These are phyloP conservation scores for Myioborus melanocephalus DNA, from an alignment of 2,797 vertebrate genomes.

Conservation along the genomic window DNA sequence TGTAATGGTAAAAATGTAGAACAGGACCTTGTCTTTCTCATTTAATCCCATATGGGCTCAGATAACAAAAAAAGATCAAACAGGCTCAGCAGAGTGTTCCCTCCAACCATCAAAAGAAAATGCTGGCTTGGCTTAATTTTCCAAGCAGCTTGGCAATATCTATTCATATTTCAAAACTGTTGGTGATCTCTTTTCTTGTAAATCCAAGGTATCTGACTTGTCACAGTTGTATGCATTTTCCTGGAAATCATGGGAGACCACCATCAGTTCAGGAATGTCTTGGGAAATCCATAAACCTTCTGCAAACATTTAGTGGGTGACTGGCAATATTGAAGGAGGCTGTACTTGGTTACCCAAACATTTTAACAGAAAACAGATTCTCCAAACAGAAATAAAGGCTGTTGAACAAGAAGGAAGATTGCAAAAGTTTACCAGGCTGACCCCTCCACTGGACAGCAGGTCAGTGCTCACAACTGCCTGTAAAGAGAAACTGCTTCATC, in stretches of 20 bases:
- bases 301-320: not conserved
- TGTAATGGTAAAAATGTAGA: not conserved
- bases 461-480: not conserved
- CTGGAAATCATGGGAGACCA: not conserved
- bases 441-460: not conserved
- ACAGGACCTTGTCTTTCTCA: not conserved
- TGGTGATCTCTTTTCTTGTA: not conserved
- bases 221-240: not conserved
- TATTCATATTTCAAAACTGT: not conserved
- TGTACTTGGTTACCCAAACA: not conserved
- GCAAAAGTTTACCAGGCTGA: not conserved
- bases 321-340: not conserved
- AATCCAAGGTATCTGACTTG: not conserved
- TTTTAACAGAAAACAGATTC: constrained; percentile 3
- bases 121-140: not conserved
- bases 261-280: not conserved
- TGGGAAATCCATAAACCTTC: not conserved
- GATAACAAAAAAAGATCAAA: not conserved
- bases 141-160: not conserved
- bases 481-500: not conserved
- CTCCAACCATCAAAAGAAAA: not conserved
- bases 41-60: not conserved
- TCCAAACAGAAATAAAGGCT: not conserved
- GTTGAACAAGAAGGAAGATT: not conserved
- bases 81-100: not conserved